A percentile compares a stretch with the other conserved stretches of the same genome.
Conservation (phyloP, 2,888 invertebrate species). For the Apamea sordens region DNA sequence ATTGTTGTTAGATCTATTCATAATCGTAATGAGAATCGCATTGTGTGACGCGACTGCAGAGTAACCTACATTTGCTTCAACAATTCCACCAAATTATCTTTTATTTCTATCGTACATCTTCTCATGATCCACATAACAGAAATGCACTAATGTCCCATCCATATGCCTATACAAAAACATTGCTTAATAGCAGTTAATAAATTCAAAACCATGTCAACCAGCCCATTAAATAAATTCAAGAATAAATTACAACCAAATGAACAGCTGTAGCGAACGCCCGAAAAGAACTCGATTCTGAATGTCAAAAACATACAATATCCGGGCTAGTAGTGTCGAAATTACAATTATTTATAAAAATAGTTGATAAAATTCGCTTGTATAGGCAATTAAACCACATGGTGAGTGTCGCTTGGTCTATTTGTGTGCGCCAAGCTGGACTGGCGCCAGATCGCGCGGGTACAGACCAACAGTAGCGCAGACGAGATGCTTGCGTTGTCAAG, state of each 20-base stretch:
- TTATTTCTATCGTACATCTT: constrained; percentile 17
- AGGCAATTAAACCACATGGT: constrained; percentile 76
- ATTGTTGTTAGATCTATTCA: constrained; percentile 55
- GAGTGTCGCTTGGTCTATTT: constrained; percentile 80
- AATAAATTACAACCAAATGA: constrained; percentile 31
- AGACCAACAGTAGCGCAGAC: constrained; percentile 50
- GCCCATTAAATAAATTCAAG: constrained; percentile 47
- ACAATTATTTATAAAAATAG: constrained; percentile 70
- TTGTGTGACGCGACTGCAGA: constrained; percentile 20
- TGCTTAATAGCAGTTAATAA: constrained; percentile 30
- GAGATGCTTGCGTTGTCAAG: constrained; percentile 51
- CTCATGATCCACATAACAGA: constrained; percentile 13
- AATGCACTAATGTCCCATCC: constrained; percentile 16
- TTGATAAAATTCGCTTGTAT: constrained; percentile 72
- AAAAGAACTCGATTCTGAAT: constrained; percentile 16
- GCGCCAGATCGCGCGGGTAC: constrained; percentile 72
- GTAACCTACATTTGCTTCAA: constrained; percentile 45
- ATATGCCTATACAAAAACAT: constrained; percentile 28
- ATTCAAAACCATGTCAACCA: constrained; percentile 39
- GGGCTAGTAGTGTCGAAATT: constrained; percentile 57
- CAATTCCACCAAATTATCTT: constrained; percentile 41
- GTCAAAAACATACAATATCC: constrained; percentile 54
- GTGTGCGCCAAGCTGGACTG: constrained; percentile 73
- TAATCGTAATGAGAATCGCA: constrained; percentile 40
- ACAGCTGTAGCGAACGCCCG: constrained; percentile 27